Base-by-base conservation (phyloP, 2,888 invertebrate genomes). In the Euspilapteryx auroguttella region DNA sequence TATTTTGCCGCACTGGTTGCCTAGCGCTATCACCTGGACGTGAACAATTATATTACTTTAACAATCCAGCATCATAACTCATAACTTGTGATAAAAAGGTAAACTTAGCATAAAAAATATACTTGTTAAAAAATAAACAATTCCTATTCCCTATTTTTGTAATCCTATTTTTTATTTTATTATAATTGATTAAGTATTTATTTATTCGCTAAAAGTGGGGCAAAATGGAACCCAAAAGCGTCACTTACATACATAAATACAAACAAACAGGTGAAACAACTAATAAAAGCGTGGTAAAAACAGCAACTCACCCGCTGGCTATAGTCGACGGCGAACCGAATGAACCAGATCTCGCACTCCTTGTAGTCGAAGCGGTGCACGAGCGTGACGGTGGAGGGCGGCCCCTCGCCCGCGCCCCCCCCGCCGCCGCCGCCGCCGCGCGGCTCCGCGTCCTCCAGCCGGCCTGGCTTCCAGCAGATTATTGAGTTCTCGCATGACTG, bases 301-400 rank as follows among this genome's bases (percentile, higher is more conserved):
- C 15, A 9, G 8, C 2, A 21, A 37, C 53, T 57, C 36, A 86
- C 86, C 76, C 89, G 89, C 51, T 94, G 92, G 78, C 87, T 87
- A 46, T 87, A 89, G 62, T 97, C 96, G 57, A 96, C 86, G 0
- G 93, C 90, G 54, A 98, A 97, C 24, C 96, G 78, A 42, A 97
- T 89, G 63, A 96, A 98, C 97, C 97, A 98, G 45, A 97, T 95
- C 55, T 96, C 95, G 56, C 95, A 95, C 50, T 96, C 94, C 52
- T 90, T 91, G 49, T 91, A 93, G 45, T 95, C 93, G 52, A 95
- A 94, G 29, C 91, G 81, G 55, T 94, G 93, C 23, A 95, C 82
- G 2, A 94, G 83, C 0, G 93, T 90, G 2, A 89, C 86, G 12
- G 84, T n/a, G n/a, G n/a, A n/a, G n/a, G n/a, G n/a, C n/a, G n/a